Percentiles rank a stretch among this genome's conserved stretches.
These are phyloP conservation scores for Mnemiopsis leidyi DNA, from an alignment of 37 sponge, comb jelly and placozoan genomes.

Conservation along the genomic window DNA sequence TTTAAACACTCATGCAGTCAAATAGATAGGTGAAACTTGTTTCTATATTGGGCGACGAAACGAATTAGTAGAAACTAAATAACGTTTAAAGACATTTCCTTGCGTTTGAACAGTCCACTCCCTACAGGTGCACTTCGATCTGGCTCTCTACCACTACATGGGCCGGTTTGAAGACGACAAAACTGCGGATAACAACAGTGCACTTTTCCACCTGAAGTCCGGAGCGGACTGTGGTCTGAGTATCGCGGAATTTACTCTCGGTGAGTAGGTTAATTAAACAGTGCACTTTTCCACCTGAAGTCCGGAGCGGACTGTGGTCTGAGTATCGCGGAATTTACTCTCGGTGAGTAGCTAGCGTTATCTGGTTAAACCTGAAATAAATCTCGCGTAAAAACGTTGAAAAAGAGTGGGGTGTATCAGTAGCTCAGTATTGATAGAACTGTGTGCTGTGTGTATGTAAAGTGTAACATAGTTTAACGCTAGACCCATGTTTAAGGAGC, in stretches of 20 bases:
- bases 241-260: constrained; percentile 40
- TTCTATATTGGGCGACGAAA: no score
- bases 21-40: no score
- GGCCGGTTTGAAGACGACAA: constrained; percentile 77
- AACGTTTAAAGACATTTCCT: background rate
- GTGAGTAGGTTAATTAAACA: constrained; percentile 24
- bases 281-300: constrained; percentile 73
- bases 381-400: no score
- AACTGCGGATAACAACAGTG: constrained; percentile 67
- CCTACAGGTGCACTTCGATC: constrained; percentile 77
- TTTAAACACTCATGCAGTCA: no score
- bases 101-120: background rate
- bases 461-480: no score
- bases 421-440: no score
- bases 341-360: no score
- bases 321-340: constrained; percentile 20
- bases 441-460: no score
- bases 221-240: constrained; percentile 70
- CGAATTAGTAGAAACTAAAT: no score
- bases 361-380: no score
- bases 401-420: no score
- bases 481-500: no score
- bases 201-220: constrained; percentile 73
- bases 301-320: constrained; percentile 71
- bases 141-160: constrained; percentile 76